Percentiles rank a stretch among this genome's conserved stretches.
Conservation (phyloP, 2,888 invertebrate genomes). For the Elegia similella region DNA sequence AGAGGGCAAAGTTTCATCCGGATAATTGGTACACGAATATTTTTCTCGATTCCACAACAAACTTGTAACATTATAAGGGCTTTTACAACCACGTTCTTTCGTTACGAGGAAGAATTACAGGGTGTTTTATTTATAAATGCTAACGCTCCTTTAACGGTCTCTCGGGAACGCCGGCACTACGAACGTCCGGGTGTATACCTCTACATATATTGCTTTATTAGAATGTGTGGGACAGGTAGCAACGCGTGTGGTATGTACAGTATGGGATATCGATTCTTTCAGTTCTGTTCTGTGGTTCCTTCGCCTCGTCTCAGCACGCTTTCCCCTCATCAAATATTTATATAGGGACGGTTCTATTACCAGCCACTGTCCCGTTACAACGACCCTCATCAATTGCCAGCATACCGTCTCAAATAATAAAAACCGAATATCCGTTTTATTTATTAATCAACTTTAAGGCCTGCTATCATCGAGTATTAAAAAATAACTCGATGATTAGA, state of each 20-base stretch:
- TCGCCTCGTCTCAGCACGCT: conserved; percentile 33
- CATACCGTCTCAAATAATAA: neutral
- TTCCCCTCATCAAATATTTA: conserved; percentile 60
- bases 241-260: conserved; percentile 46
- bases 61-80: conserved; percentile 27
- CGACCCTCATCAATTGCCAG: conserved; percentile 52
- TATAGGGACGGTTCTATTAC: conserved; percentile 41
- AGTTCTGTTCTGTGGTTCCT: conserved; percentile 30
- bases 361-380: conserved; percentile 20
- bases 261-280: conserved; percentile 55
- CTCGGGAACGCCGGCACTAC: conserved; percentile 42
- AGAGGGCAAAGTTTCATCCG: too few relatives aligned
- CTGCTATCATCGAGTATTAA: too few relatives aligned
- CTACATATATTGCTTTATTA: conserved; percentile 40
- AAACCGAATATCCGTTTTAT: neutral
- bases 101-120: conserved; percentile 15
- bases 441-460: neutral
- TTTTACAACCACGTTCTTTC: conserved; percentile 18
- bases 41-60: neutral
- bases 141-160: conserved; percentile 40
- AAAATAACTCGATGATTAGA: too few relatives aligned
- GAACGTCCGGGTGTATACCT: conserved; percentile 25
- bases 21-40: neutral
- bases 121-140: conserved; percentile 42
- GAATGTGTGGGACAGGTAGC: conserved; percentile 38